Percentiles rank a stretch among this genome's conserved stretches.
phyloP scores from a whole-genome alignment of 2,113 vertebrate genomes.

The Rhinoptilus africanus region DNA sequence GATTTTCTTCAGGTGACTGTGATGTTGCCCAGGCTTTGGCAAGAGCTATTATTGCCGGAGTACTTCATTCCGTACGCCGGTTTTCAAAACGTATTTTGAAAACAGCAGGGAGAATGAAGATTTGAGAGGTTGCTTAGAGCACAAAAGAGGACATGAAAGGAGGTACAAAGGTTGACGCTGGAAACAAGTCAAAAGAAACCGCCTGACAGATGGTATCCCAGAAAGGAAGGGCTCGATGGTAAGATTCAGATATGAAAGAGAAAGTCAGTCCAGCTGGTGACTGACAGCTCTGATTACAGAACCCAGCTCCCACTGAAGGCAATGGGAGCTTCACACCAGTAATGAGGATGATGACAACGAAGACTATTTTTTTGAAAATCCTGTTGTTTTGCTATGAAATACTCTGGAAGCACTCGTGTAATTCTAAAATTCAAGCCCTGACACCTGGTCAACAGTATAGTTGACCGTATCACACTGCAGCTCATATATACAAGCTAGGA shows the following conservation, averaged over 20 bases:
- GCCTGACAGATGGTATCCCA: slow-evolving; percentile 43
- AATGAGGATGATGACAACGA: background rate
- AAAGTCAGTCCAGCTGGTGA: slow-evolving; percentile 44
- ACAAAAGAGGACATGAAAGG: slow-evolving; percentile 21
- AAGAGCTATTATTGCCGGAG: background rate
- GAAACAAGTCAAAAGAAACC: slow-evolving; percentile 43
- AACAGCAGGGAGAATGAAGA: background rate
- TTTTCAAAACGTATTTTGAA: background rate
- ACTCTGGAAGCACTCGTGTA: background rate
- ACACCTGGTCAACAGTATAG: background rate
- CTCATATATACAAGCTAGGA: background rate
- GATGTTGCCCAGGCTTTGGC: background rate
- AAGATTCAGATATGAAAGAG: background rate
- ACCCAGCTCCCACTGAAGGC: background rate
- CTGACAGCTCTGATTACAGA: slow-evolving; percentile 53
- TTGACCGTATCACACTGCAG: background rate
- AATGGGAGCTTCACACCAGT: background rate
- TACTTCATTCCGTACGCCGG: background rate
- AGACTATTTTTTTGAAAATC: background rate
- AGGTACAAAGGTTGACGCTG: slow-evolving; percentile 25
- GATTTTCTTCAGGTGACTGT: background rate
- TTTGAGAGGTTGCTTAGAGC: background rate
- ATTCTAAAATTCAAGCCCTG: background rate
- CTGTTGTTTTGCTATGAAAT: background rate
- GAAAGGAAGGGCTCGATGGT: background rate